phyloP scores from a whole-genome alignment of 2,888 invertebrate species.

The Cacoxenus indagator region DNA sequence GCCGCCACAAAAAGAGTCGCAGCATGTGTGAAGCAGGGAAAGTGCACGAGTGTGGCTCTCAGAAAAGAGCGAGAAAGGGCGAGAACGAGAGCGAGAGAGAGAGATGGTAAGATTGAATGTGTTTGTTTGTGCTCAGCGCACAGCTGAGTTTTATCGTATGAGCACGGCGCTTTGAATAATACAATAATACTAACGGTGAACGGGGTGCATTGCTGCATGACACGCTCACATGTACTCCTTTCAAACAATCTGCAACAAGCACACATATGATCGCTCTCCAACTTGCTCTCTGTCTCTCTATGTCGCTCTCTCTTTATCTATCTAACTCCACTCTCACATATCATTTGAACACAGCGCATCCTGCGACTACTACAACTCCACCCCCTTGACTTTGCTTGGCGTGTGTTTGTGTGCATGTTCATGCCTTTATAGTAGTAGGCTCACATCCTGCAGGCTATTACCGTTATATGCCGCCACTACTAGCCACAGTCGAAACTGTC shows the following conservation, averaged over 20 bases:
- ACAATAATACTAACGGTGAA: constrained; percentile 8
- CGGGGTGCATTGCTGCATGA: constrained; percentile 5
- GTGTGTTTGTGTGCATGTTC: constrained; percentile 16
- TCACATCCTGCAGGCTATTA: constrained; percentile 24
- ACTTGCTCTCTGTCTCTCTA: background rate
- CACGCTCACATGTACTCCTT: background rate
- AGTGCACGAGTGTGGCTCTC: background rate
- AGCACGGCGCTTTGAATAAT: constrained; percentile 10
- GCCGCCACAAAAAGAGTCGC: background rate
- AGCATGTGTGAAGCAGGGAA: background rate
- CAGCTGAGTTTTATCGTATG: constrained; percentile 4
- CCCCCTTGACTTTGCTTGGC: constrained; percentile 46
- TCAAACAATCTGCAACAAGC: too few species aligned
- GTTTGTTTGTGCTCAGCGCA: background rate
- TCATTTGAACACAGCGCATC: background rate
- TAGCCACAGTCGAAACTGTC: constrained; percentile 57
- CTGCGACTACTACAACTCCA: constrained; percentile 1
- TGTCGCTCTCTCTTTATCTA: background rate
- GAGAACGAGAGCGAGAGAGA: too few species aligned
- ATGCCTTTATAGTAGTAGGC: constrained; percentile 1
- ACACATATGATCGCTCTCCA: background rate
- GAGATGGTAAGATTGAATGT: too few species aligned
- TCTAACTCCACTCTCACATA: background rate
- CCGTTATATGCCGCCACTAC: constrained; percentile 30
- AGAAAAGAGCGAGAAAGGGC: too few species aligned